phyloP scores from a whole-genome alignment of 2,888 invertebrate genomes.

The Dryocosmus kuriphilus region DNA sequence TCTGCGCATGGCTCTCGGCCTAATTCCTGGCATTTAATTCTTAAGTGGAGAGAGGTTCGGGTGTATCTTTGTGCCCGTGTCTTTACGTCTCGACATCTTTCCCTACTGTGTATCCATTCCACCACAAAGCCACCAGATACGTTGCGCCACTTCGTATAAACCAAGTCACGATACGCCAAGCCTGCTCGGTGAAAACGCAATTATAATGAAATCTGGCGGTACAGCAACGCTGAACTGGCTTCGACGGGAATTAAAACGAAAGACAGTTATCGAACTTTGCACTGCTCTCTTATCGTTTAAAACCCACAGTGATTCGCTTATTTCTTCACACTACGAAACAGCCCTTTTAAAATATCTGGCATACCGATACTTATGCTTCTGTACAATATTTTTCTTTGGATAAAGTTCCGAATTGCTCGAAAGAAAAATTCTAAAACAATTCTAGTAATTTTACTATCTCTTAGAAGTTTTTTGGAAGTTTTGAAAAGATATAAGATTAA shows the following conservation, averaged over 20 bases:
- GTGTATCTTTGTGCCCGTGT: slow-evolving; percentile 39
- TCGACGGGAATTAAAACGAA: slow-evolving; percentile 30
- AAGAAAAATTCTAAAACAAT: no score
- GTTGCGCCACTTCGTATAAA: no score
- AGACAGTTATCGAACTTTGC: slow-evolving; percentile 32
- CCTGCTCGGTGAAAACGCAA: no score
- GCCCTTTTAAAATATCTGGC: neutral
- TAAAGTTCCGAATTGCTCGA: slow-evolving; percentile 53
- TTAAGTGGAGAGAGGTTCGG: slow-evolving; percentile 44
- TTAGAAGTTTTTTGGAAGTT: no score
- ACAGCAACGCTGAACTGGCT: slow-evolving; percentile 20
- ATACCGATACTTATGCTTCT: neutral
- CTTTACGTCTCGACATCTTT: slow-evolving; percentile 44
- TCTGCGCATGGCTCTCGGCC: slow-evolving; percentile 30
- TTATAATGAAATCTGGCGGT: slow-evolving; percentile 43
- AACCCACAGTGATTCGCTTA: neutral
- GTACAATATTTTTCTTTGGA: neutral
- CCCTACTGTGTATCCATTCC: no score
- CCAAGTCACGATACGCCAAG: no score
- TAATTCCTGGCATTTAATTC: slow-evolving; percentile 43
- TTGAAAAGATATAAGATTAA: neutral
- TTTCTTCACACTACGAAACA: slow-evolving; percentile 4
- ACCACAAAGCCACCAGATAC: no score
- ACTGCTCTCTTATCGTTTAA: slow-evolving; percentile 15
- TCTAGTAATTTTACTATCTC: no score